These are phyloP conservation scores for Melitaea athalia DNA, from an alignment of 2,888 invertebrate genomes.

Conservation along the genomic window DNA sequence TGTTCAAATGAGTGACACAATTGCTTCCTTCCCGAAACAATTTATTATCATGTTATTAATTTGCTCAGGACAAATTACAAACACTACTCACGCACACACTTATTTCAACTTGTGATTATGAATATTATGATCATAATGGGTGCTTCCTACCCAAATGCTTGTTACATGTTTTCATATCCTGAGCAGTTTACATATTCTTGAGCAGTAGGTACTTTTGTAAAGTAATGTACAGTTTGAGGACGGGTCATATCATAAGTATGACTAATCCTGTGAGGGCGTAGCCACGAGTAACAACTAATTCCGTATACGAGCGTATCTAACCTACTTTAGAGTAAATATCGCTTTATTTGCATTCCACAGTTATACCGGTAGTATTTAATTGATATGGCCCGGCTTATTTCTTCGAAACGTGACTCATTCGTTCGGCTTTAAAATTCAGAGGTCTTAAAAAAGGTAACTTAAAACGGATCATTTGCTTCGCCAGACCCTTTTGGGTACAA, in stretches of 20 bases:
- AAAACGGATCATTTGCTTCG: slow-evolving; percentile 36
- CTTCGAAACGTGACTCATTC: slow-evolving; percentile 40
- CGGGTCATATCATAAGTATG: slow-evolving; percentile 10
- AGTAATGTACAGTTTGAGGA: background rate
- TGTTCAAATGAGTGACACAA: background rate
- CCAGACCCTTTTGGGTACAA: slow-evolving; percentile 31
- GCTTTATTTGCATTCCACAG: slow-evolving; percentile 58
- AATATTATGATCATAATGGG: background rate
- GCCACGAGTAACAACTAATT: slow-evolving; percentile 5
- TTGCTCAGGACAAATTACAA: background rate
- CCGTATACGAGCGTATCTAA: slow-evolving; percentile 25
- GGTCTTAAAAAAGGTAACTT: slow-evolving; percentile 38
- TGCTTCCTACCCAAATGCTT: background rate
- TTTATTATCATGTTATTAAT: background rate
- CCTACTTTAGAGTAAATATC: slow-evolving; percentile 43
- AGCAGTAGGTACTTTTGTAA: background rate
- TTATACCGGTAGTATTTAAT: slow-evolving; percentile 52
- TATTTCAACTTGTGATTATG: too few species aligned
- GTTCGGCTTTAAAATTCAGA: slow-evolving; percentile 32
- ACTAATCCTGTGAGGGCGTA: slow-evolving; percentile 11
- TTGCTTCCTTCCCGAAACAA: background rate
- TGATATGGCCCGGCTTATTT: slow-evolving; percentile 47
- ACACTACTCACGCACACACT: too few species aligned
- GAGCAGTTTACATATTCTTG: background rate
- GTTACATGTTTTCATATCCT: background rate